Conservation (phyloP, 1,140 invertebrate species). For the Drosophila lacteicornis region DNA sequence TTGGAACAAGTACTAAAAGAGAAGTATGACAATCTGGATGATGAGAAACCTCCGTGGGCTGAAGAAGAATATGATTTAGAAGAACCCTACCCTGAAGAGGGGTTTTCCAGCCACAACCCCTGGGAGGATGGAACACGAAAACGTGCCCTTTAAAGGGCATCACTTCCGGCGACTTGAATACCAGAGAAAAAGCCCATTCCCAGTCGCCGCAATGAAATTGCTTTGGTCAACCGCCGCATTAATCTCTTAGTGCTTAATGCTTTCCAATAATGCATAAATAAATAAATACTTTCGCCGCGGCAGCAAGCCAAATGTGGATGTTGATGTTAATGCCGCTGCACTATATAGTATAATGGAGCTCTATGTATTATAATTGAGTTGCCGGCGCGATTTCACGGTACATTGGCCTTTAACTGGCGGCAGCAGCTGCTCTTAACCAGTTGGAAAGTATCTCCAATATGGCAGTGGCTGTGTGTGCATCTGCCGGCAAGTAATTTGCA, state of each 20-base stretch:
- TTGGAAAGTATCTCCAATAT: conserved; percentile 17
- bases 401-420: conserved; percentile 53
- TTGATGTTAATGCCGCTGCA: conserved; percentile 11
- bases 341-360: not conserved
- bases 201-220: conserved; percentile 28
- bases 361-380: conserved; percentile 37
- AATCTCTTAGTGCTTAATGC: conserved; percentile 45
- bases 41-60: not conserved
- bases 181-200: not conserved
- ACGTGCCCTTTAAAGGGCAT: conserved; percentile 15
- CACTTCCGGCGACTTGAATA: not conserved
- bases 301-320: conserved; percentile 38
- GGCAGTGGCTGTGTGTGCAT: conserved; percentile 18
- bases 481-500: conserved; percentile 68
- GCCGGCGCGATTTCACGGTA: conserved; percentile 52
- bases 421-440: conserved; percentile 36
- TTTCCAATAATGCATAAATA: conserved; percentile 31
- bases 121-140: conserved; percentile 1
- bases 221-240: conserved; percentile 30
- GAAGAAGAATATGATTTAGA: not conserved
- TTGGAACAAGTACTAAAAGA: not conserved
- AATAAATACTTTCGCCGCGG: conserved; percentile 26
- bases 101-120: not conserved
- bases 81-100: not conserved
- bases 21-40: not conserved